These are phyloP conservation scores for Lycophotia porphyrea DNA, from an alignment of 2,888 invertebrate species.

Conservation along the genomic window DNA sequence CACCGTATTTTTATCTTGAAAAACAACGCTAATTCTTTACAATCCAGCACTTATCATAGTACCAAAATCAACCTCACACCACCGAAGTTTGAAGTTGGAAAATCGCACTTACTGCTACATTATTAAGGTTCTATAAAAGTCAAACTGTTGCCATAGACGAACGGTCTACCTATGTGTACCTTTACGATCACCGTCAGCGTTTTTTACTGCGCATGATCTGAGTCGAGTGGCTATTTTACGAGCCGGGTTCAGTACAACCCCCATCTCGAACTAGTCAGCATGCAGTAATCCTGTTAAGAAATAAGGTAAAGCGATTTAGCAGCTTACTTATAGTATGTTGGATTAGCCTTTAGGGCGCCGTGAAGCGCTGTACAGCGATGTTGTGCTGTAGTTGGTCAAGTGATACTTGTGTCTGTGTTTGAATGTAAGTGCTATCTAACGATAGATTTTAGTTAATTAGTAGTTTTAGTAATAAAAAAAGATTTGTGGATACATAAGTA, in stretches of 20 bases:
- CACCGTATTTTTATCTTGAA: neutral
- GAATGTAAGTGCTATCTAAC: constrained; percentile 13
- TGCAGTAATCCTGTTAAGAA: constrained; percentile 76
- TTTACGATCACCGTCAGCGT: constrained; percentile 58
- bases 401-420: constrained; percentile 14
- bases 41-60: neutral
- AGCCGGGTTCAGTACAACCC: constrained; percentile 67
- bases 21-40: neutral
- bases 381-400: constrained; percentile 1
- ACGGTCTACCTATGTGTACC: neutral
- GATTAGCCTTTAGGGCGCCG: constrained; percentile 49
- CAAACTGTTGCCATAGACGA: neutral
- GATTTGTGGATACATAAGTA: neutral
- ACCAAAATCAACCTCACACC: neutral
- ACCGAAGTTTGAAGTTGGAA: neutral
- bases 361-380: constrained; percentile 1
- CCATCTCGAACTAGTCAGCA: constrained; percentile 66
- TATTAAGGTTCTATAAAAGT: neutral
- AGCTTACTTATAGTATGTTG: constrained; percentile 30
- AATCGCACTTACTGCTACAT: constrained; percentile 2
- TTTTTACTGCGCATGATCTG: constrained; percentile 80
- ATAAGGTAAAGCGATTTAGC: constrained; percentile 63
- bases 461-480: neutral
- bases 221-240: constrained; percentile 72
- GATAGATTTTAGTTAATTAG: neutral